Evolutionary conservation across 2,888 invertebrate species (phyloP).

Genomic region (Druceiella hillmani): DNA sequence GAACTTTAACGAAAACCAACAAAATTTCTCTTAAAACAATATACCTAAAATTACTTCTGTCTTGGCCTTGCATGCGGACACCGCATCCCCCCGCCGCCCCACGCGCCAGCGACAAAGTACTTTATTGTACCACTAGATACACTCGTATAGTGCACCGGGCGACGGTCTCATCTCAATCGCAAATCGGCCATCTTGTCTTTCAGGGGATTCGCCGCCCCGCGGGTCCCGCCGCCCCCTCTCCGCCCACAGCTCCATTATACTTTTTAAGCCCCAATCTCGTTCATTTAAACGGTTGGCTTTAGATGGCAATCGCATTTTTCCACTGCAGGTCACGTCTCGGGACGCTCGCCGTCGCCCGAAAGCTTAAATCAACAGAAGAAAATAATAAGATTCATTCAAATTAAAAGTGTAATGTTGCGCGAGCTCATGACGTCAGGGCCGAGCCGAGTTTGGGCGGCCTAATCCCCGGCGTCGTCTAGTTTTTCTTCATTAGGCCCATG

Average conservation of each 20-base stretch:
- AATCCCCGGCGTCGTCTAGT: constrained; percentile 35
- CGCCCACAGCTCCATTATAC: constrained; percentile 58
- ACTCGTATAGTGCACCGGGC: no score
- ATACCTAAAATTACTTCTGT: no score
- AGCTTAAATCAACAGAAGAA: constrained; percentile 66
- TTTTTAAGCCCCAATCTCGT: constrained; percentile 69
- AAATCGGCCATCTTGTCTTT: constrained; percentile 50
- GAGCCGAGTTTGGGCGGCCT: constrained; percentile 25
- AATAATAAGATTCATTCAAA: constrained; percentile 67
- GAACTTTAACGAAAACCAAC: no score
- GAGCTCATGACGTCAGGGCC: constrained; percentile 34
- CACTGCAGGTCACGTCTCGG: constrained; percentile 63
- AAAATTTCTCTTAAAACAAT: no score
- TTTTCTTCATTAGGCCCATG: constrained; percentile 42
- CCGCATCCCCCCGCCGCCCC: no score
- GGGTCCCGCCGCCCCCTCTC: constrained; percentile 44
- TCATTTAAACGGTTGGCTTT: constrained; percentile 68
- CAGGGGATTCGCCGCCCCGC: constrained; percentile 24
- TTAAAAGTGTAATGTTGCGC: constrained; percentile 64
- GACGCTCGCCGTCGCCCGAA: constrained; percentile 50
- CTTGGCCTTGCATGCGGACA: no score
- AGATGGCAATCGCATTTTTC: constrained; percentile 67
- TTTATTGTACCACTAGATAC: constrained; percentile 52
- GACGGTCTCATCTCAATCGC: constrained; percentile 53
- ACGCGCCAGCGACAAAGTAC: no score